Evolutionary conservation across 35 echinoderm and acorn worm genomes (phyloP).

Genomic region (Amphiura filiformis): DNA sequence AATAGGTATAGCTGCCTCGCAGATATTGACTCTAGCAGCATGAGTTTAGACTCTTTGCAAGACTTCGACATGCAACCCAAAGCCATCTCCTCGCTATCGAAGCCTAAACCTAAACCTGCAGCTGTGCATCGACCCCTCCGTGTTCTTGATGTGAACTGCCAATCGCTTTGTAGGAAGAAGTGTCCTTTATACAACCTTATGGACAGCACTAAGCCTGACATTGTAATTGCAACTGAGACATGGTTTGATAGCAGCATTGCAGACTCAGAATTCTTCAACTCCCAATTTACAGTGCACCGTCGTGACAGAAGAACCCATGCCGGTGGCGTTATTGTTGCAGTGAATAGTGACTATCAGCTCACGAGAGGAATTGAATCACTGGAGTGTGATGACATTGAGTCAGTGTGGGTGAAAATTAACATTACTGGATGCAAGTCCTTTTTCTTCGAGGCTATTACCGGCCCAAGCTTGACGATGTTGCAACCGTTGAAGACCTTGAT

Average conservation of each 20-base stretch:
- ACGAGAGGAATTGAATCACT: not conserved
- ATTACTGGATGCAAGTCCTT: not conserved
- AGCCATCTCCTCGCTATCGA: constrained; percentile 34
- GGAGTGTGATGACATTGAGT: not conserved
- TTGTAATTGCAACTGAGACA: constrained; percentile 64
- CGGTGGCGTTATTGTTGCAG: constrained; percentile 50
- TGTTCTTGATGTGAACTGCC: constrained; percentile 61
- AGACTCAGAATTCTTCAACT: constrained; percentile 56
- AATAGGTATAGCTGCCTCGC: not conserved
- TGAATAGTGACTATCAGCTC: constrained; percentile 17
- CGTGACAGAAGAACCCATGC: constrained; percentile 31
- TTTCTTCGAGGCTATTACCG: not conserved
- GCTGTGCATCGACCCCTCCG: constrained; percentile 19
- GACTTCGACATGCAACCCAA: constrained; percentile 9
- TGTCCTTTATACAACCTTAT: constrained; percentile 40
- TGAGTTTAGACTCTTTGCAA: not conserved
- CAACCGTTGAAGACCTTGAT: not conserved
- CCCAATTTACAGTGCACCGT: constrained; percentile 39
- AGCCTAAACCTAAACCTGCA: constrained; percentile 37
- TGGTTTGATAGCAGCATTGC: constrained; percentile 46
- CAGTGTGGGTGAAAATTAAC: constrained; percentile 40
- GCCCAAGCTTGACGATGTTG: not conserved
- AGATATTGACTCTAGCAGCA: not conserved
- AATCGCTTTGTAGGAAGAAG: constrained; percentile 55
- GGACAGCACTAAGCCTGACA: constrained; percentile 69